Evolutionary conservation across 2,888 invertebrate species (phyloP).

Genomic region (Toxonevra muliebris): DNA sequence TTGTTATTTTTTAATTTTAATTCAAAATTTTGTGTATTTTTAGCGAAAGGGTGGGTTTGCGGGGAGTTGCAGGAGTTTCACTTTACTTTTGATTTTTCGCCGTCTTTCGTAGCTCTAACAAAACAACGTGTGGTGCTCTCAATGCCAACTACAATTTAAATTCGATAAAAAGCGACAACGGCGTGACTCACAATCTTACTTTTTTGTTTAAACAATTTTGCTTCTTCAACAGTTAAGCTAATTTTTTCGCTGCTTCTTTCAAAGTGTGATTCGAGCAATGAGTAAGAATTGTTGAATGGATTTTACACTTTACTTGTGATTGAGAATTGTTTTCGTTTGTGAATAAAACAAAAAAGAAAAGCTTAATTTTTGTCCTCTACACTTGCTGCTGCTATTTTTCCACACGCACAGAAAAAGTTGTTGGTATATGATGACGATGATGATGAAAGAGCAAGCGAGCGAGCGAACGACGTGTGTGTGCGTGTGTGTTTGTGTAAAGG

Average conservation of each 20-base stretch:
- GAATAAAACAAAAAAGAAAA: too few species aligned
- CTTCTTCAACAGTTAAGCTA: neutral
- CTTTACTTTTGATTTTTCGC: neutral
- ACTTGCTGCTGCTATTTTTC: constrained; percentile 10
- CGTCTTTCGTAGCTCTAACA: too few species aligned
- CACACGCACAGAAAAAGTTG: constrained; percentile 17
- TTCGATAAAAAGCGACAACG: constrained; percentile 23
- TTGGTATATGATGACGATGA: constrained; percentile 28
- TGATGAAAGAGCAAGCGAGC: constrained; percentile 21
- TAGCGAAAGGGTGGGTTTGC: neutral
- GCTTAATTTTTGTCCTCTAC: constrained; percentile 4
- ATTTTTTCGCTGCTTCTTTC: too few species aligned
- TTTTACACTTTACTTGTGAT: neutral
- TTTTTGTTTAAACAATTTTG: constrained; percentile 10
- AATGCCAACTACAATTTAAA: neutral
- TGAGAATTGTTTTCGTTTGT: too few species aligned
- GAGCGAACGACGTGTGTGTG: constrained; percentile 5
- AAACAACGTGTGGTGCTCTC: too few species aligned
- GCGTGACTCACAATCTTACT: constrained; percentile 29
- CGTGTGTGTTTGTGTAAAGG: neutral
- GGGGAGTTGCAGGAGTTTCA: neutral
- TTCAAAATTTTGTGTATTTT: constrained; percentile 6
- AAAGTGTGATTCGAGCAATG: neutral
- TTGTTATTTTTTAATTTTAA: neutral
- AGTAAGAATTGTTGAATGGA: constrained; percentile 10